phyloP scores from a whole-genome alignment of 2,888 invertebrate genomes.

The Synanthedon vespiformis region DNA sequence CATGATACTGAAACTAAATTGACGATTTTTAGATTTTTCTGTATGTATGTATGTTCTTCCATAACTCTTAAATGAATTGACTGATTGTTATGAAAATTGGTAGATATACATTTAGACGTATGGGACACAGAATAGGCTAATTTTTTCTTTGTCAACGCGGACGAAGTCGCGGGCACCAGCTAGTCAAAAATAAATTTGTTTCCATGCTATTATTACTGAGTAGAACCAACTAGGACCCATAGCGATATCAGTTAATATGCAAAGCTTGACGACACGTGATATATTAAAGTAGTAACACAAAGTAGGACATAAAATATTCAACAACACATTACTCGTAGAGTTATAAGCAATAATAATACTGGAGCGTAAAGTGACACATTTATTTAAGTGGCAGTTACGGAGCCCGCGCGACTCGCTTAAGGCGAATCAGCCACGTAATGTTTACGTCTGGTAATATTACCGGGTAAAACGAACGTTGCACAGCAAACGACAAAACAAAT shows the following conservation, averaged over 20 bases:
- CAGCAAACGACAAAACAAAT: slow-evolving; percentile 5
- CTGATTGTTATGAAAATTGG: too few species aligned
- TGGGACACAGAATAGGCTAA: too few species aligned
- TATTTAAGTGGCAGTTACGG: slow-evolving; percentile 30
- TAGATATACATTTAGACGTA: too few species aligned
- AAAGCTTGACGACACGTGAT: neutral
- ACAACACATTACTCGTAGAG: slow-evolving; percentile 17
- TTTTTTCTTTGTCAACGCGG: too few species aligned
- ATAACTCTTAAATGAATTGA: too few species aligned
- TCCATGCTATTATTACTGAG: too few species aligned
- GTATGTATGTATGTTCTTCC: too few species aligned
- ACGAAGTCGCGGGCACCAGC: too few species aligned
- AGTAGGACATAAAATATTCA: slow-evolving; percentile 31
- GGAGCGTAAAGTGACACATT: slow-evolving; percentile 25
- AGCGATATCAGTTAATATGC: neutral
- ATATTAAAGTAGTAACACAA: slow-evolving; percentile 15
- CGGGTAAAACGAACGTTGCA: slow-evolving; percentile 1
- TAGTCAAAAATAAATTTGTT: too few species aligned
- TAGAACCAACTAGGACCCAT: too few species aligned
- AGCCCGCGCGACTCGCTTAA: slow-evolving; percentile 10
- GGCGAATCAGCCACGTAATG: slow-evolving; percentile 13
- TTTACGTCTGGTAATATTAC: slow-evolving; percentile 11
- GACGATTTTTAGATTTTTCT: too few species aligned
- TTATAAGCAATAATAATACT: slow-evolving; percentile 15
- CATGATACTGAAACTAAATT: too few species aligned